Percentiles rank a stretch among this genome's conserved stretches.
phyloP scores from a whole-genome alignment of 92 coral and sea anemone species.

The Desmophyllum pertusum region DNA sequence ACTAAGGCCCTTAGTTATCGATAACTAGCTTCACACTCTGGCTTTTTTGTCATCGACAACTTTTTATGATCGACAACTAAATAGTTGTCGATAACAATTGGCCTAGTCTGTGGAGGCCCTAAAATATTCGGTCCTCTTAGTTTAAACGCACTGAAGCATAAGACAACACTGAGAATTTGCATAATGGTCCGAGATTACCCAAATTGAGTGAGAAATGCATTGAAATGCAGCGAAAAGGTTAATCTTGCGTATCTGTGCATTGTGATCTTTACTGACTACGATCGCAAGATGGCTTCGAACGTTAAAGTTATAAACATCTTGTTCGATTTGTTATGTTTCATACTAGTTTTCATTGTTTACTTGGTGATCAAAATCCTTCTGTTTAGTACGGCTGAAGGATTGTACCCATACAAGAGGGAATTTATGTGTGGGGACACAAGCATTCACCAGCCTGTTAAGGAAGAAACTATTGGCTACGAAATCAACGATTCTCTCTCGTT shows the following conservation, averaged over 20 bases:
- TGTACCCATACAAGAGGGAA: slow-evolving; percentile 43
- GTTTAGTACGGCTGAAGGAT: background rate
- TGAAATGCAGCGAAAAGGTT: background rate
- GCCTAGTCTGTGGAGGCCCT: too few species aligned
- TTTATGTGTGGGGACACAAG: slow-evolving; percentile 52
- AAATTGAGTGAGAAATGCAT: background rate
- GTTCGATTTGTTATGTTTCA: slow-evolving; percentile 18
- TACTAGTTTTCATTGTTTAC: background rate
- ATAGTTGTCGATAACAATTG: too few species aligned
- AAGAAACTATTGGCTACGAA: background rate
- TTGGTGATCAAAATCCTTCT: background rate
- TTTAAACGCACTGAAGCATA: too few species aligned
- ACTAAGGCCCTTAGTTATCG: too few species aligned
- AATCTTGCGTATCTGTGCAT: background rate
- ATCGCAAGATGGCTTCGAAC: slow-evolving; percentile 19
- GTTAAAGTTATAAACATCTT: background rate
- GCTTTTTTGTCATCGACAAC: too few species aligned
- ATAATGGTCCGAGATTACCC: too few species aligned
- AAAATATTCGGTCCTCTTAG: too few species aligned
- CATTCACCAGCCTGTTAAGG: slow-evolving; percentile 44
- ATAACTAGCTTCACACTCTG: too few species aligned
- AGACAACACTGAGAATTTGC: too few species aligned
- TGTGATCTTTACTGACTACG: background rate
- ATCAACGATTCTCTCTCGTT: background rate
- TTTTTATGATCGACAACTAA: too few species aligned